Conservation (phyloP, 2,113 vertebrate species). For the Dicrurus megarhynchus region DNA sequence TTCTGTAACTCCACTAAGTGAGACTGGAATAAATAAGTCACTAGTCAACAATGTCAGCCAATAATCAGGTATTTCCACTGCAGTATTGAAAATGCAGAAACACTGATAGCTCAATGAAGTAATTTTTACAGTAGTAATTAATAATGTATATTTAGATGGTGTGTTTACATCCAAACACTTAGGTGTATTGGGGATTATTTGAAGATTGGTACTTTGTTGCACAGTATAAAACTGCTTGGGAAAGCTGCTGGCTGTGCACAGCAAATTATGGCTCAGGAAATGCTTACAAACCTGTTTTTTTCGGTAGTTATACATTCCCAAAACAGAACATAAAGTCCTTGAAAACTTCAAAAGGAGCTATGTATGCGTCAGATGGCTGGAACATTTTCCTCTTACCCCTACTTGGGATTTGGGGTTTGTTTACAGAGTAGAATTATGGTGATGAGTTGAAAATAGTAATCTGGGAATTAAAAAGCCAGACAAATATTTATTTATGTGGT, state of each 20-base stretch:
- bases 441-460: neutral
- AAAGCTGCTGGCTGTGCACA: neutral
- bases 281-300: neutral
- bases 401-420: neutral
- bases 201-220: neutral
- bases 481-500: neutral
- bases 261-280: neutral
- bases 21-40: neutral
- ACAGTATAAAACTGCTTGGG: neutral
- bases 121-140: neutral
- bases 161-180: neutral
- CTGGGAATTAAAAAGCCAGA: neutral
- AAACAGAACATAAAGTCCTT: neutral
- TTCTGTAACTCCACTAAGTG: neutral
- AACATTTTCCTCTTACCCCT: neutral
- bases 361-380: neutral
- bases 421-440: neutral
- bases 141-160: neutral
- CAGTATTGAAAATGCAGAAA: neutral
- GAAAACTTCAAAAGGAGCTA: neutral
- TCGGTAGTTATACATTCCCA: neutral
- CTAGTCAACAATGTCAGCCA: neutral
- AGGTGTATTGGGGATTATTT: neutral
- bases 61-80: neutral
- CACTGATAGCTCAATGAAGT: neutral